A percentile compares a stretch with the other conserved stretches of the same genome.
Conservation (phyloP, 2,888 invertebrate species). For the Lithophane leautieri region DNA sequence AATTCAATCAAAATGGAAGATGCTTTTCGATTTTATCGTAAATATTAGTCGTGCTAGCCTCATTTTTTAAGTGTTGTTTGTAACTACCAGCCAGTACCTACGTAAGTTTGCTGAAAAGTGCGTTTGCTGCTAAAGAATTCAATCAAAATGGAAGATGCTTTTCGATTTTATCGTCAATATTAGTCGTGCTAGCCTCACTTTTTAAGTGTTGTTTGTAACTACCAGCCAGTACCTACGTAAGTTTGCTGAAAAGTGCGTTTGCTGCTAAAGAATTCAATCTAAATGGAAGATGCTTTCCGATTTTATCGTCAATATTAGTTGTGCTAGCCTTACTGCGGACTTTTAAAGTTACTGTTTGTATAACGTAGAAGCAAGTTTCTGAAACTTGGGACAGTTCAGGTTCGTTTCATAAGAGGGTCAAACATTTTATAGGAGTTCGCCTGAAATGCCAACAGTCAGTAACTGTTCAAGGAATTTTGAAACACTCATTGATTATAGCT, state of each 20-base stretch:
- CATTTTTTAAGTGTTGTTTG: too few species aligned
- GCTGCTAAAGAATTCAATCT: neutral
- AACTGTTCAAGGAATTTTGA: conserved; percentile 19
- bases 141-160: neutral
- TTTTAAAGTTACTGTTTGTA: conserved; percentile 3
- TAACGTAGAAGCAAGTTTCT: conserved; percentile 22
- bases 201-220: too few species aligned
- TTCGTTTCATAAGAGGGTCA: conserved; percentile 25
- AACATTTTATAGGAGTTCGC: conserved; percentile 34
- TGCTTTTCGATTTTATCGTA: neutral
- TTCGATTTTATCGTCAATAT: too few species aligned
- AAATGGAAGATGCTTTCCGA: neutral
- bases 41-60: too few species aligned
- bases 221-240: neutral
- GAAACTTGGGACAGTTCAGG: conserved; percentile 38
- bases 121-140: neutral
- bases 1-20: neutral
- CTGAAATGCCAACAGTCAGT: conserved; percentile 12
- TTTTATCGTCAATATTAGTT: conserved; percentile 2
- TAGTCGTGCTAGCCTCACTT: too few species aligned
- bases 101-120: neutral
- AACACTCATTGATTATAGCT: conserved; percentile 14
- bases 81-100: neutral
- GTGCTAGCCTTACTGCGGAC: neutral
- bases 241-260: neutral